Evolutionary conservation across 2,113 vertebrate species (phyloP), one percentile per base, ranked within the genome.

Genomic region (Propithecus coquereli): DNA sequence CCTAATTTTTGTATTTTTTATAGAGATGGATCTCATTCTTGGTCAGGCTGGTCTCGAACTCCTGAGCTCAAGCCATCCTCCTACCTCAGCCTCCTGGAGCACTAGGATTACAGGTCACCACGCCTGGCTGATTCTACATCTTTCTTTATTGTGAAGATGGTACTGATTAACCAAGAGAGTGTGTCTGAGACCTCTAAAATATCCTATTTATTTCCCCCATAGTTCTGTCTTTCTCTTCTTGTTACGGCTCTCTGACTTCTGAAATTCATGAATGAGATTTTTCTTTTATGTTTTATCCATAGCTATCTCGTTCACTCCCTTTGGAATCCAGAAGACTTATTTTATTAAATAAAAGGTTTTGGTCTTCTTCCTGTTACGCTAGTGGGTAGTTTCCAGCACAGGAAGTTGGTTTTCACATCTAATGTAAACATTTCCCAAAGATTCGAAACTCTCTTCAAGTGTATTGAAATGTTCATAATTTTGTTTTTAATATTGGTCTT

Each of bases 271-370:
- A 84, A 54, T 40, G 22, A 27, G 57, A 74, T 61, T 83, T 91
- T 92, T 95, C 73, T 93, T 94, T 87, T 97, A 27, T 50, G 54
- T 80, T 80, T 91, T 37, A 54, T 68, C 23, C 2, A n/a, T 61
- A 50, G 22, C 11, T 94, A 1, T 54, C 70, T 92, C 8, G 12
- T 20, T 30, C 18, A 30, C 6, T 50, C n/a, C 22, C 37, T 14
- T 77, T 90, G 22, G 82, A 80, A 66, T 91, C 71, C 71, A 63
- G 30, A 93, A 54, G 77, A 87, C 22, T 50, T 47, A 63, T 85
- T 95, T 97, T 92, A 90, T 61, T 74, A n/a, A 94, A 47, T 54
- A 14, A 93, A 93, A 79, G n/a, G 11, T 93, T 59, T 63, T 54
- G 11, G 34, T 92, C 70, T 83, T 68, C 63, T 57, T 73, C 54